Conservation (phyloP, 2,113 vertebrate species). For the Lepisosteus oculatus region DNA sequence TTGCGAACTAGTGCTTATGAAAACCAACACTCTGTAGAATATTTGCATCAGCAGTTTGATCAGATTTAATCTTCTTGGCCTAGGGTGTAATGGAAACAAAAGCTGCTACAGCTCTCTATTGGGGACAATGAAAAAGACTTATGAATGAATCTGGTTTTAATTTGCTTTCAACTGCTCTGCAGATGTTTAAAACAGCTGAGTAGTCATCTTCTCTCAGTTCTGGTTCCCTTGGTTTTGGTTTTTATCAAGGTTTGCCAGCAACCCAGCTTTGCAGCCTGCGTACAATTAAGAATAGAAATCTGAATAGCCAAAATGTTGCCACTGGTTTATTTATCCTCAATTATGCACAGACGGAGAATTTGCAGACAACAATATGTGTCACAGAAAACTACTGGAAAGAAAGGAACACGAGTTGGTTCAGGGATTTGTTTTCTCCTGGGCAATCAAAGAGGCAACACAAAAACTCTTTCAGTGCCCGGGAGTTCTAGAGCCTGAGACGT, state of each 20-base stretch:
- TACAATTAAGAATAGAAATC: not conserved
- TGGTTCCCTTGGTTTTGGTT: slow-evolving; percentile 11
- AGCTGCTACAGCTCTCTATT: not conserved
- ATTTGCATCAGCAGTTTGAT: too few species aligned
- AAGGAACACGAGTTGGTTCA: too few species aligned
- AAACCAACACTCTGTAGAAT: too few species aligned
- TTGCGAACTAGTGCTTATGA: too few species aligned
- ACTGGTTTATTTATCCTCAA: not conserved
- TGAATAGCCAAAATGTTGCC: not conserved
- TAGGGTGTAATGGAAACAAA: not conserved
- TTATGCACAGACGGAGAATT: not conserved
- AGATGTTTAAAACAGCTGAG: slow-evolving; percentile 14
- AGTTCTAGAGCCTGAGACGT: too few species aligned
- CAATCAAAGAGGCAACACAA: too few species aligned
- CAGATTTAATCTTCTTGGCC: not conserved
- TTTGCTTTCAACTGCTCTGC: slow-evolving; percentile 8
- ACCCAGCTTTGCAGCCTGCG: not conserved
- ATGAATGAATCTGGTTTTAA: slow-evolving; percentile 16
- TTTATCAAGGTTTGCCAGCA: slow-evolving; percentile 6
- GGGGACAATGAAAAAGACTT: not conserved
- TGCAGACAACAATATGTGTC: not conserved
- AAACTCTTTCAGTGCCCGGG: too few species aligned
- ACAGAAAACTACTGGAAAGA: too few species aligned
- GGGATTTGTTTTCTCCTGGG: too few species aligned
- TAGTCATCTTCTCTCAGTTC: slow-evolving; percentile 6